phyloP scores from a whole-genome alignment of 2,888 invertebrate genomes.

The Argyresthia goedartella region DNA sequence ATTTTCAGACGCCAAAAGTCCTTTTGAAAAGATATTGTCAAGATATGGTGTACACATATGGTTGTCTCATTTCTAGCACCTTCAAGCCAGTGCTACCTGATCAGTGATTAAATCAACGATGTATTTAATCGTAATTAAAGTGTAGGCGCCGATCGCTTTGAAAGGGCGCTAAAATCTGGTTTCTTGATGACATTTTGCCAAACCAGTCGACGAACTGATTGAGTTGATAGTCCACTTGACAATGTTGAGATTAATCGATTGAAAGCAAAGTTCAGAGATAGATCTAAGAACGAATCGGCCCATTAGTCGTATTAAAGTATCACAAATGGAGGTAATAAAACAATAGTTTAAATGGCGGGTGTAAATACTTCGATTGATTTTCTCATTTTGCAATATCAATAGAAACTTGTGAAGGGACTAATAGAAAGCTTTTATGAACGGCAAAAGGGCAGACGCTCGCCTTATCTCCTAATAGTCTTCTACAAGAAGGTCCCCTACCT shows the following conservation, averaged over 20 bases:
- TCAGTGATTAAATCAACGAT: slow-evolving; percentile 63
- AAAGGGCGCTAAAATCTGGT: slow-evolving; percentile 37
- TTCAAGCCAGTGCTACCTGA: slow-evolving; percentile 8
- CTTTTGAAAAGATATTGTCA: no score
- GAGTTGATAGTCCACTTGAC: not conserved
- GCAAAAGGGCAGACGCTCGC: slow-evolving; percentile 11
- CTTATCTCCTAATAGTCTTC: slow-evolving; percentile 50
- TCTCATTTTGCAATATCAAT: not conserved
- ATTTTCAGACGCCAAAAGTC: no score
- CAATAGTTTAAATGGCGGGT: slow-evolving; percentile 1
- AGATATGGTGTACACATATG: no score
- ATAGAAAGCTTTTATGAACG: slow-evolving; percentile 23
- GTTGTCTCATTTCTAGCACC: no score
- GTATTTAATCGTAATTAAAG: slow-evolving; percentile 68
- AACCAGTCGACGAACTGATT: slow-evolving; percentile 8
- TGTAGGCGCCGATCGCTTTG: slow-evolving; percentile 23
- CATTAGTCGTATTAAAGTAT: not conserved
- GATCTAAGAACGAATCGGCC: not conserved
- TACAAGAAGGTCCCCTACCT: slow-evolving; percentile 31
- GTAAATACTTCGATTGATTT: slow-evolving; percentile 3
- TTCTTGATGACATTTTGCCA: slow-evolving; percentile 2
- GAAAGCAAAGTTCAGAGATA: not conserved
- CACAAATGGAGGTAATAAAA: not conserved
- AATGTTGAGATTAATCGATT: not conserved
- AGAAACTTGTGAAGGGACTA: not conserved